Evolutionary conservation across 2,888 invertebrate genomes (phyloP).

Genomic region (Oconnorella tubifera): DNA sequence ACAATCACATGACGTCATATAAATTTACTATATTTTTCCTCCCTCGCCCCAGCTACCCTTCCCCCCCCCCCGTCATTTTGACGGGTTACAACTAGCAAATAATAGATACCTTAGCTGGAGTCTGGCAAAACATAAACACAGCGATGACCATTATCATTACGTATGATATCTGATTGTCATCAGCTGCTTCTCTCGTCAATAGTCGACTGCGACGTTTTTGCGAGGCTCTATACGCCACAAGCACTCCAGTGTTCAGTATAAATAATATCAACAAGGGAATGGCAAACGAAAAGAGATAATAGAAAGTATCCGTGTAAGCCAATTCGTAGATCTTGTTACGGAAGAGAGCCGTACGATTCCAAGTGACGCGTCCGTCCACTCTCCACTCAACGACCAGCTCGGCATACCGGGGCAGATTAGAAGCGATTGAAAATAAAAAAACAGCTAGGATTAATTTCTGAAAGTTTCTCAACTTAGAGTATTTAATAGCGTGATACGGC

Average conservation of each 20-base stretch:
- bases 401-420: conserved; percentile 35
- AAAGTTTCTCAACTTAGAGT: conserved; percentile 33
- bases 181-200: conserved; percentile 15
- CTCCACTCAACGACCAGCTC: conserved; percentile 23
- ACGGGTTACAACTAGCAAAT: too few species aligned
- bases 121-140: conserved; percentile 36
- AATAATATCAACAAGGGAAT: conserved; percentile 33
- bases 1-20: too few species aligned
- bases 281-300: conserved; percentile 33
- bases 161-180: conserved; percentile 35
- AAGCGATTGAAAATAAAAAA: conserved; percentile 29
- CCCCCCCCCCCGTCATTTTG: too few species aligned
- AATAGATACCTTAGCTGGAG: conserved; percentile 33
- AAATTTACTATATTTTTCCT: too few species aligned
- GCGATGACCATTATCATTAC: conserved; percentile 37
- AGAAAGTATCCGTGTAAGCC: conserved; percentile 32
- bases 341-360: conserved; percentile 28
- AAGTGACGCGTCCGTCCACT: conserved; percentile 4
- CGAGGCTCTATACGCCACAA: conserved; percentile 33
- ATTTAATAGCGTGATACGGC: conserved; percentile 33
- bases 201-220: conserved; percentile 18
- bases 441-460: conserved; percentile 30
- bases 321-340: conserved; percentile 22
- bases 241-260: conserved; percentile 32
- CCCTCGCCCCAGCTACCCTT: too few species aligned